Evolutionary conservation across 1,140 invertebrate species (phyloP).

Genomic region (Monochamus saltuarius): DNA sequence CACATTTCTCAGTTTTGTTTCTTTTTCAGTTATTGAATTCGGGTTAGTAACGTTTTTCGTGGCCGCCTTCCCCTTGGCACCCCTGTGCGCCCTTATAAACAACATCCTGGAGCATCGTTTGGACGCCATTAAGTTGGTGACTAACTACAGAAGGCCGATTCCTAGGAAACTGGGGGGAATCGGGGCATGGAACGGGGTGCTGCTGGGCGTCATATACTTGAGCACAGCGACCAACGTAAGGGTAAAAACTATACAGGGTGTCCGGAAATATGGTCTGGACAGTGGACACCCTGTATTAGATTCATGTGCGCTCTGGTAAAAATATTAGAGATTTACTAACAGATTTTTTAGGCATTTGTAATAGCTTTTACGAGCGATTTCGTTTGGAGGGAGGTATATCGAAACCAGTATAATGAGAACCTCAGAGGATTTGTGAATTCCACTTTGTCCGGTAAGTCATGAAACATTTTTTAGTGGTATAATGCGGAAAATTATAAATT

Average conservation of each 20-base stretch:
- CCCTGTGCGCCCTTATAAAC: conserved; percentile 76
- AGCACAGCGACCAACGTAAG: conserved; percentile 42
- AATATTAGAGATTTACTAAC: too few relatives aligned
- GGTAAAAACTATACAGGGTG: too few relatives aligned
- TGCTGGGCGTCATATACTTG: conserved; percentile 36
- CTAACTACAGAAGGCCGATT: conserved; percentile 67
- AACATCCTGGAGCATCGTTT: conserved; percentile 79
- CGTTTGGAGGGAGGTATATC: conserved; percentile 88
- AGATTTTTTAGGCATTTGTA: conserved; percentile 80
- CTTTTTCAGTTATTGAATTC: conserved; percentile 72
- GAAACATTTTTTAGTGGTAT: too few relatives aligned
- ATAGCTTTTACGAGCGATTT: conserved; percentile 98
- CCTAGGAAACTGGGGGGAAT: conserved; percentile 65
- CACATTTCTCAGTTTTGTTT: neutral
- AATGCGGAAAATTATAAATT: too few relatives aligned
- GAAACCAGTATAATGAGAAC: conserved; percentile 53
- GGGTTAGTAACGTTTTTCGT: conserved; percentile 85
- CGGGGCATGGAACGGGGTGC: conserved; percentile 64
- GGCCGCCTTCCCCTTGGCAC: conserved; percentile 77
- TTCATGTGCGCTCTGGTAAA: too few relatives aligned
- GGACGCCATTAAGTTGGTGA: conserved; percentile 76
- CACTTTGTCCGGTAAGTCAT: conserved; percentile 59
- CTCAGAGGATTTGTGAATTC: conserved; percentile 80
- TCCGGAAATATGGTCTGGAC: too few relatives aligned
- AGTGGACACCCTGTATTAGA: too few relatives aligned